phyloP scores from a whole-genome alignment of 2,113 vertebrate genomes.

The Colaptes auratus region DNA sequence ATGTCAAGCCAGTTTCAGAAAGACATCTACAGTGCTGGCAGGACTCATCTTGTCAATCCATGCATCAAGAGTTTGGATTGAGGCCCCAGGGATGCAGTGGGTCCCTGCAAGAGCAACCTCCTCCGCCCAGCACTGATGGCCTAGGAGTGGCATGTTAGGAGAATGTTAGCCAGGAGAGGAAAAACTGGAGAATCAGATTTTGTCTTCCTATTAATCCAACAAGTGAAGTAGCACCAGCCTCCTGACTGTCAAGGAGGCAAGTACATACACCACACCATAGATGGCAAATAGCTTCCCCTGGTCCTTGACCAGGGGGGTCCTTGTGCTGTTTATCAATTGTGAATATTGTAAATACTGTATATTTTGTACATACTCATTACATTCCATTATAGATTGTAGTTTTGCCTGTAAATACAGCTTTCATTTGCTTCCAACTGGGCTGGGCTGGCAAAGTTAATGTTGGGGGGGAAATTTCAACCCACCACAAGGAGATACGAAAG shows the following conservation, averaged over 20 bases:
- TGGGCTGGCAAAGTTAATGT: too few species aligned
- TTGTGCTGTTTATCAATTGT: too few species aligned
- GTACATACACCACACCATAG: neutral
- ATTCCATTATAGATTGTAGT: too few species aligned
- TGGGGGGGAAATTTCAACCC: too few species aligned
- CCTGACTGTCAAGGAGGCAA: neutral
- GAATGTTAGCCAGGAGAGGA: neutral
- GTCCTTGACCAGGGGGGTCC: too few species aligned
- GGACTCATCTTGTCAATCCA: fast-evolving
- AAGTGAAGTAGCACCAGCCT: neutral
- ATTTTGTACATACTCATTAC: too few species aligned
- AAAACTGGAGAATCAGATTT: neutral
- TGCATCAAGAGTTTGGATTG: fast-evolving
- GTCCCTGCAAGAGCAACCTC: fast-evolving
- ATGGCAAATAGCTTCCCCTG: neutral
- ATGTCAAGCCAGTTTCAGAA: neutral
- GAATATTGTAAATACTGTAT: too few species aligned
- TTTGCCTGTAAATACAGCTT: too few species aligned
- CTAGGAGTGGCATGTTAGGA: neutral
- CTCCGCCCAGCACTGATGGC: too few species aligned
- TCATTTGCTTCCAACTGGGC: too few species aligned
- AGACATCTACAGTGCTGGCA: neutral
- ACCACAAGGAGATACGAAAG: neutral
- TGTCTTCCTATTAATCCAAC: neutral
- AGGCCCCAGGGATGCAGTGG: fast-evolving